Base-by-base conservation (phyloP, 2,113 vertebrate species). In the Carassius carassius region DNA sequence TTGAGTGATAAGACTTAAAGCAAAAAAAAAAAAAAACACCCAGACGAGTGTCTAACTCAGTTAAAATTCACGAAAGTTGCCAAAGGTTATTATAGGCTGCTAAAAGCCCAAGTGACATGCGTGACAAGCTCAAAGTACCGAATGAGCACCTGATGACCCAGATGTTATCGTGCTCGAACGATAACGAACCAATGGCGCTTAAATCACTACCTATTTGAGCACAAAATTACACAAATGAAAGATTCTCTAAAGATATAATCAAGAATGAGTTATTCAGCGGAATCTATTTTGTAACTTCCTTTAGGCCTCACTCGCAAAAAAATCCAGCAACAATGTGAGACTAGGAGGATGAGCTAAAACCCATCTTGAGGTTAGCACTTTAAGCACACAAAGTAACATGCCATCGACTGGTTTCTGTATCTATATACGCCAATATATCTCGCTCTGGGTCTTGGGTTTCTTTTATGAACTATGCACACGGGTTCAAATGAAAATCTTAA, bases 251-350 rank as follows among this genome's bases (percentile, higher is more conserved):
- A 29, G 4, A 54, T 56, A 19, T 5, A 17, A 13, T 7, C 6
- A 1, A 69, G 8, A 17, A 23, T 1, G 8, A 35, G 8, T 16
- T 49, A 25, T 73, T 73, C 13, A 58, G 49, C 44, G 1, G 23
- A 41, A 41, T 25, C 5, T 5, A 25, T 72, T 17, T 11, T 23
- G 81, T 54, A 19, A 82, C 81, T 82, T 82, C 81, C 81, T 82
- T 41, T 82, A 82, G 65, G 81, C 81, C 81, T 82, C 81, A 58
- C 67, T 67, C 81, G 67, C 81, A 72, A 51, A 81, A 51, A 29
- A 81, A 81, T 54, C 63, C 41, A 25, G 51, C 49, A 56, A 72
- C 80, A 54, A 58, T 25, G 67, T 19, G 67, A 81, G 79, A 67
- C 79, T 81, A n/a, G 13, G 44, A 69, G 63, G 79, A 81, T 54